Conservation (phyloP, 2,797 vertebrate genomes). For the Pantherophis alleghaniensis region DNA sequence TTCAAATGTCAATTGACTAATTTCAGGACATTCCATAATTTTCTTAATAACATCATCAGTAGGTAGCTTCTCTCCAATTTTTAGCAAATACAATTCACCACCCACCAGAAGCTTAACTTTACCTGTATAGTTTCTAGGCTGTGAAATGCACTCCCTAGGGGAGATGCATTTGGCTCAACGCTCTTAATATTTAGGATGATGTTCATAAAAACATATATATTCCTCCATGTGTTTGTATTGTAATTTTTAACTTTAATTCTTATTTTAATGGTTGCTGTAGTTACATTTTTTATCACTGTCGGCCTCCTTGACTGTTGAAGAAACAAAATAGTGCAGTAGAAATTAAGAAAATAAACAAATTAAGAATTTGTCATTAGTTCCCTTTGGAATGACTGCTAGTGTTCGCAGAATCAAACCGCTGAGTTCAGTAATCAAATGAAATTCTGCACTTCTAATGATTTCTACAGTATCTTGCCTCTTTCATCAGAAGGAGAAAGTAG, state of each 20-base stretch:
- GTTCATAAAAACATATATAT: background rate
- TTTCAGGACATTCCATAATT: no score
- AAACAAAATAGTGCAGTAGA: background rate
- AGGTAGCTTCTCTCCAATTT: no score
- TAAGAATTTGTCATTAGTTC: background rate
- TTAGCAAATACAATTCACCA: no score
- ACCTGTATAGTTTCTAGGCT: background rate
- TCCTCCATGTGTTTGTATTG: background rate
- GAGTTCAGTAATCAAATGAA: background rate
- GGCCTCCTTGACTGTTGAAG: background rate
- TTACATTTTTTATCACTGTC: background rate
- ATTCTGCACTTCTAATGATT: background rate
- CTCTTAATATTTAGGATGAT: background rate
- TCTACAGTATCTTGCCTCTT: background rate
- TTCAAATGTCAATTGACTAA: no score
- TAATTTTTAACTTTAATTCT: background rate
- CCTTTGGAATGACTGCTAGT: background rate
- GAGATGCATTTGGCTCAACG: background rate
- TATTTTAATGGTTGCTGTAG: background rate
- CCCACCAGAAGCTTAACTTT: background rate
- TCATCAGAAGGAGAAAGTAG: background rate
- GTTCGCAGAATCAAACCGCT: background rate
- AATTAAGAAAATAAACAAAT: background rate
- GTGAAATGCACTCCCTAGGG: background rate
- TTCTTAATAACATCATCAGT: no score